Conservation (phyloP, 2,888 invertebrate species). For the Coenonympha arcania region DNA sequence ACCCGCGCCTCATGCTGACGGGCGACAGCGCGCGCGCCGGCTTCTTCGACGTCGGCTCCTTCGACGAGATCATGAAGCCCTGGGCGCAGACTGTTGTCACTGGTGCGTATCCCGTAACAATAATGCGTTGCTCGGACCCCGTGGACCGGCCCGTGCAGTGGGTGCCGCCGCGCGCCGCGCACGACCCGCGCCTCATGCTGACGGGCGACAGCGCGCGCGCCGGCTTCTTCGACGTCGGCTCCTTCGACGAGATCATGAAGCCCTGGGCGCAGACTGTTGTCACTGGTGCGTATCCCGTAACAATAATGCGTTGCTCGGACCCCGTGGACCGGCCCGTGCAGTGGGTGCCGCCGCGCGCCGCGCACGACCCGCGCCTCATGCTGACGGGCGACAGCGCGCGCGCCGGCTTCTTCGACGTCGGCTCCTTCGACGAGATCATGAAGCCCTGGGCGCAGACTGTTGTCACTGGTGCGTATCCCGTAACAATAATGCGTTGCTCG, state of each 20-base stretch:
- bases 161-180: slow-evolving; percentile 90
- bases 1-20: slow-evolving; percentile 93
- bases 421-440: slow-evolving; percentile 95
- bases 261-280: slow-evolving; percentile 99
- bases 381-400: slow-evolving; percentile 77
- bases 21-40: slow-evolving; percentile 77
- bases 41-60: slow-evolving; percentile 93
- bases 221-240: slow-evolving; percentile 94
- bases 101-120: slow-evolving; percentile 63
- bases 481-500: slow-evolving; percentile 76
- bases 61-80: slow-evolving; percentile 93
- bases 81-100: slow-evolving; percentile 99
- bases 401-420: slow-evolving; percentile 92
- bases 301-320: slow-evolving; percentile 82
- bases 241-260: slow-evolving; percentile 94
- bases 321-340: slow-evolving; percentile 88
- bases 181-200: slow-evolving; percentile 96
- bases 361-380: slow-evolving; percentile 97
- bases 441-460: slow-evolving; percentile 98
- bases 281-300: slow-evolving; percentile 57
- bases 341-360: slow-evolving; percentile 90
- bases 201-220: slow-evolving; percentile 71
- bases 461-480: slow-evolving; percentile 73
- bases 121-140: slow-evolving; percentile 82
- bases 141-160: slow-evolving; percentile 88